Percentiles rank a stretch among this genome's conserved stretches.
Conservation (phyloP, 2,113 vertebrate species). For the Actenoides hombroni region DNA sequence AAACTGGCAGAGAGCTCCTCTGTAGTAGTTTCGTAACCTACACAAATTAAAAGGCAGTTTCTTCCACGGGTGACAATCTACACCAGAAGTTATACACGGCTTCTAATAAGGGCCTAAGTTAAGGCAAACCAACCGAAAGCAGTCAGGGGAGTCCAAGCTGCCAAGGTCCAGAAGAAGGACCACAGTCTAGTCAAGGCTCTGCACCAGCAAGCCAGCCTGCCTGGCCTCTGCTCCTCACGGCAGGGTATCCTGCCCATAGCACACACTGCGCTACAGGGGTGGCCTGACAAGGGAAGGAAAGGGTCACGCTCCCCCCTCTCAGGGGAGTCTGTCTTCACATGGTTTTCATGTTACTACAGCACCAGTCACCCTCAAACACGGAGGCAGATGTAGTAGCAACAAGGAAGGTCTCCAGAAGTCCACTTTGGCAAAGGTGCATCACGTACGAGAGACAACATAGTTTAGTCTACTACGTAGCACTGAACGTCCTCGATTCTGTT, state of each 20-base stretch:
- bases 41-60: background rate
- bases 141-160: background rate
- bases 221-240: background rate
- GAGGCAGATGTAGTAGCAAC: rapidly evolving
- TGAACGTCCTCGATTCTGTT: rapidly evolving
- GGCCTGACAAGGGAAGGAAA: background rate
- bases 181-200: rapidly evolving
- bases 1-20: background rate
- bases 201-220: no score
- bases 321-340: rapidly evolving
- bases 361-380: rapidly evolving
- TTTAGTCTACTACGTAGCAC: rapidly evolving
- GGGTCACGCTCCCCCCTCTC: rapidly evolving
- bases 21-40: background rate
- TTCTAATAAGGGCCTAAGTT: background rate
- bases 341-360: background rate
- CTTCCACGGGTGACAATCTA: background rate
- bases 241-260: background rate
- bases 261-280: rapidly evolving
- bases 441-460: rapidly evolving
- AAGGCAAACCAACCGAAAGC: background rate
- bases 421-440: rapidly evolving
- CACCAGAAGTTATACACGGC: background rate
- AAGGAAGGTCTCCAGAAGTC: background rate
- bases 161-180: background rate